Percentiles rank a stretch among this genome's conserved stretches.
These are phyloP conservation scores for Pachyrhynchus sulphureomaculatus DNA, from an alignment of 1,140 invertebrate species.

Conservation along the genomic window DNA sequence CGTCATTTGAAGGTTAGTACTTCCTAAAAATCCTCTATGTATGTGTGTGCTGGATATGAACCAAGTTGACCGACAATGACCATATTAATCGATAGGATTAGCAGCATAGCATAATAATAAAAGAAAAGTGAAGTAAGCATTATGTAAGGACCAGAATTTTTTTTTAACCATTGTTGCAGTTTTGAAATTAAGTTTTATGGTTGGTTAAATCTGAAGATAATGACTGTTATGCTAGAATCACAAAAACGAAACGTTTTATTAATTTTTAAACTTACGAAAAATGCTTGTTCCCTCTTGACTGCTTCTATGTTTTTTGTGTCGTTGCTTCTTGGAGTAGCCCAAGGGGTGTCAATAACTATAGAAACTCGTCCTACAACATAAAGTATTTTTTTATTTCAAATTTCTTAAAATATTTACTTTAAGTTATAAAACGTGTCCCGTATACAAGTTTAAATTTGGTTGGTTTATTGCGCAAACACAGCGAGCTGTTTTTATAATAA, in stretches of 20 bases:
- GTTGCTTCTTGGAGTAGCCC: slow-evolving; percentile 18
- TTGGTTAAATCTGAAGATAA: not conserved
- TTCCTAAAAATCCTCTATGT: too few species aligned
- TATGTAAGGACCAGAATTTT: too few species aligned
- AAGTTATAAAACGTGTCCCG: slow-evolving; percentile 22
- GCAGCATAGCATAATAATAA: too few species aligned
- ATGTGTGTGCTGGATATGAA: too few species aligned
- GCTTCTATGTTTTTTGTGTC: slow-evolving; percentile 24
- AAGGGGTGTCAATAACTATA: slow-evolving; percentile 21
- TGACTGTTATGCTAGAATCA: not conserved
- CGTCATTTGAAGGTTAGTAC: too few species aligned
- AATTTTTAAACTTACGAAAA: slow-evolving; percentile 22
- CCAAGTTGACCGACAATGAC: too few species aligned
- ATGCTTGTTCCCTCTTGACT: slow-evolving; percentile 23
- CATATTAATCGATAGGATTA: too few species aligned
- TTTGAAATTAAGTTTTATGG: not conserved
- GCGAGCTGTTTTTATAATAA: too few species aligned
- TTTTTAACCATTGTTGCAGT: too few species aligned
- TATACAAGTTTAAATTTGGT: not conserved
- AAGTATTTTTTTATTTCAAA: not conserved
- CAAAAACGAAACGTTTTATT: slow-evolving; percentile 54
- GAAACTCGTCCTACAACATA: slow-evolving; percentile 5
- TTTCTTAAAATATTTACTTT: slow-evolving; percentile 4
- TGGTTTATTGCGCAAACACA: slow-evolving; percentile 11
- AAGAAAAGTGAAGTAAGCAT: too few species aligned